Conservation (phyloP, 2,797 vertebrate species). For the Tokudaia muenninki region DNA sequence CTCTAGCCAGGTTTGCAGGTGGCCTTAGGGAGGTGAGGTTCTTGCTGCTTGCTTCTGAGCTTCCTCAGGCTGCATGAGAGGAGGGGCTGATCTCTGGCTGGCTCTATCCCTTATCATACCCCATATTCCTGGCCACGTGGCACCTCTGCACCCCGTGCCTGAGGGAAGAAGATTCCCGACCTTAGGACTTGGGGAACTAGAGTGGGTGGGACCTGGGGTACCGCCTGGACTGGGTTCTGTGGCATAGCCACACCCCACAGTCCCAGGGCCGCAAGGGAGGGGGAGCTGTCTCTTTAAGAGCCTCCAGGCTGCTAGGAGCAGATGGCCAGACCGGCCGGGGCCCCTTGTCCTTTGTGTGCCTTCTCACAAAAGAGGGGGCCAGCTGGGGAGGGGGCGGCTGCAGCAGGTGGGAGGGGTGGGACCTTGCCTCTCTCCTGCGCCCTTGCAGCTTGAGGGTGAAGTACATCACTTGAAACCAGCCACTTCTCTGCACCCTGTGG, state of each 20-base stretch:
- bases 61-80: conserved; percentile 34
- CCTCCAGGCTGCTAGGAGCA: conserved; percentile 86
- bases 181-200: conserved; percentile 2
- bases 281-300: conserved; percentile 87
- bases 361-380: conserved; percentile 86
- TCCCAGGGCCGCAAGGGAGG: conserved; percentile 78
- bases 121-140: conserved; percentile 72
- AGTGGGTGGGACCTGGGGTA: conserved; percentile 30
- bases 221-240: not conserved
- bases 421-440: conserved; percentile 70
- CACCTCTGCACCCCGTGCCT: conserved; percentile 53
- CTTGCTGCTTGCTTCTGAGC: not conserved
- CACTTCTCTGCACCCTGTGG: conserved; percentile 10
- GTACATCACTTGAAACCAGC: not conserved
- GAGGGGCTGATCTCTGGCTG: conserved; percentile 57
- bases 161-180: conserved; percentile 45
- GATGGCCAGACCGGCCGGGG: conserved; percentile 85
- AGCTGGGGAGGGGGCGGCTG: conserved; percentile 83
- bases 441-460: conserved; percentile 38
- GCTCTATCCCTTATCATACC: conserved; percentile 40
- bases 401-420: conserved; percentile 85
- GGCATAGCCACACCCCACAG: conserved; percentile 37
- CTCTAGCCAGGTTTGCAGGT: conserved; percentile 14
- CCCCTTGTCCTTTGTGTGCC: conserved; percentile 87
- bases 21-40: not conserved